A percentile compares a stretch with the other conserved stretches of the same genome.
These are phyloP conservation scores for Percina caprodes DNA, from an alignment of 2,113 vertebrate genomes.

Conservation along the genomic window DNA sequence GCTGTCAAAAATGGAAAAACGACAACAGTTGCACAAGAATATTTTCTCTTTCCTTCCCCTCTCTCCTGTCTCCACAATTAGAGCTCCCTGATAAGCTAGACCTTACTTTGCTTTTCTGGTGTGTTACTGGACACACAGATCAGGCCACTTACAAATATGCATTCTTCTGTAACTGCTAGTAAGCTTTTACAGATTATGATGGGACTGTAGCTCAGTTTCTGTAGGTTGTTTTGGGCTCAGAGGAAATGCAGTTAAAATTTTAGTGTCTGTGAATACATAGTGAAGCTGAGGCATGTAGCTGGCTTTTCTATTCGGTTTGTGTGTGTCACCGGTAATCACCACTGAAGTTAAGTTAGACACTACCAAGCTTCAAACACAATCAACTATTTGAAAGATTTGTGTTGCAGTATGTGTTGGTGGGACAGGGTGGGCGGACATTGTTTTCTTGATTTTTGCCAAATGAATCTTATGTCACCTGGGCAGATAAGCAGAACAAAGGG, in stretches of 20 bases:
- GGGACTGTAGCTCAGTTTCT: background rate
- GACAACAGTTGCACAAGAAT: background rate
- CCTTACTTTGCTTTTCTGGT: background rate
- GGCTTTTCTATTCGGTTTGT: background rate
- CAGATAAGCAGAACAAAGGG: conserved; percentile 39
- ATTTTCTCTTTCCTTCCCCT: background rate
- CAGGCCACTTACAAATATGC: background rate
- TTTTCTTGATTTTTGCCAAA: conserved; percentile 12
- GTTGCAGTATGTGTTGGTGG: conserved; percentile 15
- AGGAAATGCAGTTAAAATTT: background rate
- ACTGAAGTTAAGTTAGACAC: conserved; percentile 8
- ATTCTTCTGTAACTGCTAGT: background rate
- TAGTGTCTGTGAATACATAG: background rate
- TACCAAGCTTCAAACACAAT: conserved; percentile 8
- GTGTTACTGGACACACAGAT: background rate
- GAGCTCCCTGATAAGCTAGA: background rate
- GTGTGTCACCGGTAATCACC: background rate
- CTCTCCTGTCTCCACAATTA: background rate
- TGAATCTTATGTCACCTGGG: conserved; percentile 56
- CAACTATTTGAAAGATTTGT: conserved; percentile 2
- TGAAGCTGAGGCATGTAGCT: background rate
- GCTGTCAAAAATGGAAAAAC: conserved; percentile 18
- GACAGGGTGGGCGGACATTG: background rate
- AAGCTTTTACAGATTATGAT: background rate
- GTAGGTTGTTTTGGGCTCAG: background rate